Percentiles rank a stretch among this genome's conserved stretches.
These are phyloP conservation scores for Harpagoxenus sublaevis DNA, from an alignment of 2,888 invertebrate genomes.

Conservation along the genomic window DNA sequence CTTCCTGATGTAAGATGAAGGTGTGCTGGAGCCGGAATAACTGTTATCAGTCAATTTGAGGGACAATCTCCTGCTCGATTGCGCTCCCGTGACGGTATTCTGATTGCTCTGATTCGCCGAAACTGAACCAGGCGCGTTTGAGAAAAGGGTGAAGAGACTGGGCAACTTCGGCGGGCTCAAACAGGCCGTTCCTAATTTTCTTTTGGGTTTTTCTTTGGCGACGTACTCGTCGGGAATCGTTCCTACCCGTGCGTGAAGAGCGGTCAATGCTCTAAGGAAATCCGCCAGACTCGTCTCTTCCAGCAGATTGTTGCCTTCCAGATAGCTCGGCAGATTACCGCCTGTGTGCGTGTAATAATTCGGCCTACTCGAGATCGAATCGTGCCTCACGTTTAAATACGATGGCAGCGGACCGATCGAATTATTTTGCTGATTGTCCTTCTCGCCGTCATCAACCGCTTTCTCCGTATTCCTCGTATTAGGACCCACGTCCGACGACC, in stretches of 20 bases:
- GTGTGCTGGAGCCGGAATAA: conserved; percentile 71
- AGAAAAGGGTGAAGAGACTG: conserved; percentile 87
- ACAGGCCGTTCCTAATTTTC: conserved; percentile 88
- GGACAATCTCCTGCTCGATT: conserved; percentile 69
- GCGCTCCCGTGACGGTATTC: conserved; percentile 75
- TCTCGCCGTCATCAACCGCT: not conserved
- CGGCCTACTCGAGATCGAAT: conserved; percentile 73
- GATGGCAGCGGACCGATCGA: conserved; percentile 2
- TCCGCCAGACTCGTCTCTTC: conserved; percentile 95
- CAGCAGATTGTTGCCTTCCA: conserved; percentile 89
- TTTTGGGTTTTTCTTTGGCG: conserved; percentile 81
- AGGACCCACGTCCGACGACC: conserved; percentile 51
- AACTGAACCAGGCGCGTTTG: conserved; percentile 57
- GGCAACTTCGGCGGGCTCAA: conserved; percentile 87
- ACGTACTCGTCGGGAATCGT: conserved; percentile 82
- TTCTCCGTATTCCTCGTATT: conserved; percentile 47
- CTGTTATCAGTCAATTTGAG: conserved; percentile 76
- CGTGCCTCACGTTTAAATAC: conserved; percentile 64
- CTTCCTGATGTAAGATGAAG: conserved; percentile 73
- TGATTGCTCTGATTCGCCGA: conserved; percentile 78
- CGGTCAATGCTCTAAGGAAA: conserved; percentile 92
- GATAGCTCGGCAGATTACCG: conserved; percentile 65
- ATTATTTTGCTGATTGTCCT: conserved; percentile 28
- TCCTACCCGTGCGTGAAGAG: conserved; percentile 88
- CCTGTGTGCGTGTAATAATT: conserved; percentile 82